Percentiles rank a stretch among this genome's conserved stretches.
Conservation (phyloP, 2,797 vertebrate genomes). For the Pipistrellus pygmaeus region DNA sequence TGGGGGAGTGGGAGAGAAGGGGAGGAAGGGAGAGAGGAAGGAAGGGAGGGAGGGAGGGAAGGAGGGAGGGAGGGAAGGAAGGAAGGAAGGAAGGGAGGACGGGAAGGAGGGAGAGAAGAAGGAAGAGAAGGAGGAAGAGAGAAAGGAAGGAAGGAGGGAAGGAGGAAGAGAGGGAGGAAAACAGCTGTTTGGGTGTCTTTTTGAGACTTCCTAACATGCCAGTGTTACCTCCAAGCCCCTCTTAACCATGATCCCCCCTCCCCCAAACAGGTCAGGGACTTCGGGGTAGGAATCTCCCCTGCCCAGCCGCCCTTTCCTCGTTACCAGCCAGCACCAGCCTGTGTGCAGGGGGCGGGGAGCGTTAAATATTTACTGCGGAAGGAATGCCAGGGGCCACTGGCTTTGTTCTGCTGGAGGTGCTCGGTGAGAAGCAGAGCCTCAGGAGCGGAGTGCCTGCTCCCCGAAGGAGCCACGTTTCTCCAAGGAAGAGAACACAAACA, state of each 20-base stretch:
- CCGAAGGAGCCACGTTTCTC: not conserved
- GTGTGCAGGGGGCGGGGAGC: not conserved
- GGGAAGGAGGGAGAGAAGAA: not conserved
- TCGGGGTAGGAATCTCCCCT: not conserved
- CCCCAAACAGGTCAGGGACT: not conserved
- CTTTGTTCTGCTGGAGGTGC: not conserved
- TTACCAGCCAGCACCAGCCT: not conserved
- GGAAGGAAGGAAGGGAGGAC: too few relatives aligned
- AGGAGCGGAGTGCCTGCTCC: not conserved
- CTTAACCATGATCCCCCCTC: not conserved
- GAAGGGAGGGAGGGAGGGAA: too few relatives aligned
- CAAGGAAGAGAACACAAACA: not conserved
- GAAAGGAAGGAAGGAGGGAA: fast-evolving
- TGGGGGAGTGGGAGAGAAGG: too few relatives aligned
- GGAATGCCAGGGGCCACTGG: not conserved
- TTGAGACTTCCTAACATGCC: not conserved
- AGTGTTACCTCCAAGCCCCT: not conserved
- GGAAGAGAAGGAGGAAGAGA: fast-evolving
- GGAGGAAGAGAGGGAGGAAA: not conserved
- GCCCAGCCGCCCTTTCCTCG: not conserved
- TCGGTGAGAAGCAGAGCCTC: not conserved
- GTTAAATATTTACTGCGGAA: not conserved
- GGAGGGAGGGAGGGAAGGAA: fast-evolving
- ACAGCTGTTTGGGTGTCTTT: not conserved
- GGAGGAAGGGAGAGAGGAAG: fast-evolving